These are phyloP conservation scores for Enteromius argenteus DNA, from an alignment of 2,797 vertebrate genomes.

Conservation along the genomic window DNA sequence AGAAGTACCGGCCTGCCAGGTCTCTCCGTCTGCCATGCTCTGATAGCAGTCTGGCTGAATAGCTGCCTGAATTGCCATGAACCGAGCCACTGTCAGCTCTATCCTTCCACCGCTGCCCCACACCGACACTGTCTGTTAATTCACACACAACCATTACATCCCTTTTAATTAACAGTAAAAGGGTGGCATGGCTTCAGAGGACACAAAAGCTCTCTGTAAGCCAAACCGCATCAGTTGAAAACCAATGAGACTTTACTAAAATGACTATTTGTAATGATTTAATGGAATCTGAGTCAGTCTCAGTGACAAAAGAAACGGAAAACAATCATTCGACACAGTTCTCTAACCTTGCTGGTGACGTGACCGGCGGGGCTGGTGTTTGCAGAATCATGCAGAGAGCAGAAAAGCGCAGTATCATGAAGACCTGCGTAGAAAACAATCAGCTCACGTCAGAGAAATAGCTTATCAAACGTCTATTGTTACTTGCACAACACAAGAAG, in stretches of 20 bases:
- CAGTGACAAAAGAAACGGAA: background rate
- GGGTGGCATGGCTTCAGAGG: background rate
- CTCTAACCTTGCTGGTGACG: slow-evolving; percentile 91
- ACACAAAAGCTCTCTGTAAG: background rate
- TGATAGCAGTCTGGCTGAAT: slow-evolving; percentile 94
- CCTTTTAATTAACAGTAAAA: background rate
- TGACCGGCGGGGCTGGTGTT: slow-evolving; percentile 82
- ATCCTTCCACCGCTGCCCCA: slow-evolving; percentile 93
- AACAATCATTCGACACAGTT: background rate
- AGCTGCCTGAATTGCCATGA: slow-evolving; percentile 88
- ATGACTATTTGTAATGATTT: slow-evolving; percentile 10
- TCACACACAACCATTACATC: background rate
- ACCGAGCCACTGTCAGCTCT: slow-evolving; percentile 87
- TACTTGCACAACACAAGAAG: background rate
- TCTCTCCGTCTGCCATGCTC: slow-evolving; percentile 93
- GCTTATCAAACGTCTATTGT: background rate
- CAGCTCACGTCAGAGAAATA: background rate
- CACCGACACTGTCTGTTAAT: slow-evolving; percentile 87
- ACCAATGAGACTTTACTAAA: background rate
- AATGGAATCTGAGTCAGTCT: background rate
- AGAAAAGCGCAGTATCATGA: slow-evolving; percentile 86
- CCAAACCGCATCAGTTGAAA: background rate
- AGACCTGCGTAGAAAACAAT: slow-evolving; percentile 79
- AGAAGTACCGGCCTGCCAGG: slow-evolving; percentile 78
- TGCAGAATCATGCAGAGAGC: slow-evolving; percentile 88